Base-by-base conservation (phyloP, 2,888 invertebrate genomes). In the Hirtodrosophila histrioides region DNA sequence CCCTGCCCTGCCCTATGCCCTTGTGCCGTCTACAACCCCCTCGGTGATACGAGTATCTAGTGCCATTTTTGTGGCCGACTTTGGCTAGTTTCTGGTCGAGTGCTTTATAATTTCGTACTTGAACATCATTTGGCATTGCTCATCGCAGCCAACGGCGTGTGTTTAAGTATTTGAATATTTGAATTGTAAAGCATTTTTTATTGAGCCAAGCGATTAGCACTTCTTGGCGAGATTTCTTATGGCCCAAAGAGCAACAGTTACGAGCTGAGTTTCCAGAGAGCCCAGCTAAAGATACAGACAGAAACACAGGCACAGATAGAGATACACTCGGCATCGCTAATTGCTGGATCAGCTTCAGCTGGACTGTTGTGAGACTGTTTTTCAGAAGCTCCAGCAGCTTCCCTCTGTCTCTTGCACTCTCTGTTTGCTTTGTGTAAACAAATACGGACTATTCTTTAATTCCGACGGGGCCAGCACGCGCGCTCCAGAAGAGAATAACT, bases 131-230 rank as follows among this genome's bases (percentile, higher is more conserved):
- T 67, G 66, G 61, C 62, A 66, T 65, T 70, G 70, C 36, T 57
- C 29, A 54, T 40, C 39, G 57, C 36, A 9, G 17, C 17, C 17
- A 17, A 17, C 17, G 27, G 31, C n/a, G 9, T 44, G 41, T 50
- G 37, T 36, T 17, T 35, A 36, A 40, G 54, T 68, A 69, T 82
- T 82, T 71, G 69, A 84, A 78, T 75, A 69, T 82, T 82, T 71
- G 69, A 84, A 78, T 75, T 79, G 78, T 81, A 61, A 74, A 70
- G 66, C 69, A 48, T 72, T 77, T 75, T 85, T 75, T 89, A 86
- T 89, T 89, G 86, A 75, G 74, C 78, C 69, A 81, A 76, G 69
- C 68, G 78, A 78, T 89, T 89, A 89, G 78, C 89, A 88, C 88
- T 80, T 84, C 74, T 71, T 62, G 60, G 68, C 66, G 80, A 82